Base-by-base conservation (phyloP, 2,113 vertebrate species). In the Haemorhous mexicanus region DNA sequence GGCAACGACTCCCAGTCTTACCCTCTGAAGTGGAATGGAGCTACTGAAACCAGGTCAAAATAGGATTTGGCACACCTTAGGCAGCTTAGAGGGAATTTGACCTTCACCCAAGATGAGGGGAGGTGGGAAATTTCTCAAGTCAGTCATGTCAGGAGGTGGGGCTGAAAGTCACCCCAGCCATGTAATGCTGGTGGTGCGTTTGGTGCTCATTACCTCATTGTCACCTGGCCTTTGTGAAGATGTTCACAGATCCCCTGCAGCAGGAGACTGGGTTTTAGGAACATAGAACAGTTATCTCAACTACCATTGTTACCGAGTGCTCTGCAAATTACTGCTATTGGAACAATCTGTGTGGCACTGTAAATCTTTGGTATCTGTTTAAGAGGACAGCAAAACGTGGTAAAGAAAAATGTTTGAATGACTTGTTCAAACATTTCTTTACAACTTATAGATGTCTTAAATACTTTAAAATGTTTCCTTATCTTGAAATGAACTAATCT, bases 161-260 rank as follows among this genome's bases (percentile, higher is more conserved):
- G 14, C 24, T 64, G 32, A 8, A 20, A 13, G 16, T 27, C 43
- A 6, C 46, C 16, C 16, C 35, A 50, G 4, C 9, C 2, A 2
- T 26, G 11, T 9, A 9, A 28, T 30, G 7, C 9, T 39, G 10
- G 15, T 0, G 10, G 27, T 44, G 8, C 23, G 1, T 28, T 66
- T 73, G 11, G 3, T 24, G 13, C 17, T 74, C 8, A 2, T 81
- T 24, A 7, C 26, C 33, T 76, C 44, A 19, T 39, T 73, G 58
- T 73, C 17, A 68, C 26, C 12, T 67, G n/a, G 11, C 46, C 13
- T 14, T 59, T 53, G 8, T 18, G 28, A 3, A 44, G 37, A 7
- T 37, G 13, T 27, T 69, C 58, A 16, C 19, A 58, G 39, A n/a
- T 37, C 7, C 13, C 49, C 46, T 77, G 6, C 50, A 72, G 66